A percentile compares a stretch with the other conserved stretches of the same genome.
Evolutionary conservation across 2,113 vertebrate genomes (phyloP).

Genomic region (Alaudala cheleensis): DNA sequence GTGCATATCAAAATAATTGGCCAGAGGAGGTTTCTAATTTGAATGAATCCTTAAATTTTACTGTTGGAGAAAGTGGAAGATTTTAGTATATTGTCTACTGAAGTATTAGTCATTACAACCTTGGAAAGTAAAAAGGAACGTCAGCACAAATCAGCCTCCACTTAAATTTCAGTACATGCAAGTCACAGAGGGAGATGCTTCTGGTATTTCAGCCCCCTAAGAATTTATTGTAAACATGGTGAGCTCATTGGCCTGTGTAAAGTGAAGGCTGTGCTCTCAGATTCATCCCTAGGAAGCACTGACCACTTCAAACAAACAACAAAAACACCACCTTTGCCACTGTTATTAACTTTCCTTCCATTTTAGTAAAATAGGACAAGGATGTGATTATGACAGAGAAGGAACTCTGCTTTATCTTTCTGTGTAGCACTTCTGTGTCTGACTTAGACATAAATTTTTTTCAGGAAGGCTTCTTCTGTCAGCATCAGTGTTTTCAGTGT

Average conservation of each 20-base stretch:
- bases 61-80: background rate
- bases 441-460: background rate
- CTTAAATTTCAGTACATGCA: background rate
- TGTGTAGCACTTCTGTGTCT: background rate
- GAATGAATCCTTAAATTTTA: background rate
- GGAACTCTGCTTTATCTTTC: background rate
- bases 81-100: background rate
- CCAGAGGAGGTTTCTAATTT: background rate
- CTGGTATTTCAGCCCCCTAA: background rate
- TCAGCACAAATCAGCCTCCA: background rate
- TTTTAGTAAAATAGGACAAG: background rate
- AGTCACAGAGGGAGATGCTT: background rate
- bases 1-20: background rate
- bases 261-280: background rate
- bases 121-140: constrained; percentile 8
- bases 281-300: background rate
- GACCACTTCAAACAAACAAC: background rate
- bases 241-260: background rate
- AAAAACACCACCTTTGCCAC: background rate
- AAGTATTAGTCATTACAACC: background rate
- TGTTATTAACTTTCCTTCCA: background rate
- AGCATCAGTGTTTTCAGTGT: background rate
- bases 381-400: background rate
- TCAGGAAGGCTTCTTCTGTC: background rate
- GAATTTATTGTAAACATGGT: background rate